A percentile compares a stretch with the other conserved stretches of the same genome.
Conservation (phyloP, 2,888 invertebrate species). For the Drosophila pseudotakahashii region DNA sequence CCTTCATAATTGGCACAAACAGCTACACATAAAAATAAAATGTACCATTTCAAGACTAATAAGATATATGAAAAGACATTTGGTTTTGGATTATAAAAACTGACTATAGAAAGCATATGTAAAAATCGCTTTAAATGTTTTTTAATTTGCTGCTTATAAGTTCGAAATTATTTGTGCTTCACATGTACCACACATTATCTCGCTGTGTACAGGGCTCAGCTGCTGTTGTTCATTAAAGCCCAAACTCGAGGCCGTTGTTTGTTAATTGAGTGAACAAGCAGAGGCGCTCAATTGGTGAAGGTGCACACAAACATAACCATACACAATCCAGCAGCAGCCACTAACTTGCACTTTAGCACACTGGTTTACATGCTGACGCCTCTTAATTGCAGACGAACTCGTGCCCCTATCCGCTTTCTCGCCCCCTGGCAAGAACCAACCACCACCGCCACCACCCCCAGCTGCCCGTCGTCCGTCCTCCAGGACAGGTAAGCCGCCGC, state of each 20-base stretch:
- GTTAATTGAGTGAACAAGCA: constrained; percentile 37
- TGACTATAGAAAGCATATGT: too few species aligned
- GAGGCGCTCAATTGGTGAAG: constrained; percentile 24
- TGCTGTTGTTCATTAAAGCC: constrained; percentile 28
- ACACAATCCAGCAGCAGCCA: constrained; percentile 5
- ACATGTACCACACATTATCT: not conserved
- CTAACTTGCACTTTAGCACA: constrained; percentile 30
- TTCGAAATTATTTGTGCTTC: not conserved
- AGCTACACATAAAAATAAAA: not conserved
- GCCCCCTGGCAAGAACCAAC: not conserved
- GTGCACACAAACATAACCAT: constrained; percentile 3
- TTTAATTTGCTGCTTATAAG: too few species aligned
- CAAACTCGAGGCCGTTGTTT: constrained; percentile 33
- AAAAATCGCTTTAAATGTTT: too few species aligned
- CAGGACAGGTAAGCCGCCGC: constrained; percentile 49
- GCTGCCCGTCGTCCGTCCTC: constrained; percentile 20
- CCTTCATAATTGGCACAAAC: constrained; percentile 9
- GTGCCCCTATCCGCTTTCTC: constrained; percentile 19
- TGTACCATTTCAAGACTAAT: not conserved
- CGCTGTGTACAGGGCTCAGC: constrained; percentile 5
- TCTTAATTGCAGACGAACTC: constrained; percentile 61
- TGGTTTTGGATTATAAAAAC: not conserved
- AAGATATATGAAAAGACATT: not conserved
- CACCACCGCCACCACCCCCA: constrained; percentile 18
- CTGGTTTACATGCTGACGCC: constrained; percentile 47